Conservation (phyloP, 2,113 vertebrate genomes). For the Pristiophorus japonicus region DNA sequence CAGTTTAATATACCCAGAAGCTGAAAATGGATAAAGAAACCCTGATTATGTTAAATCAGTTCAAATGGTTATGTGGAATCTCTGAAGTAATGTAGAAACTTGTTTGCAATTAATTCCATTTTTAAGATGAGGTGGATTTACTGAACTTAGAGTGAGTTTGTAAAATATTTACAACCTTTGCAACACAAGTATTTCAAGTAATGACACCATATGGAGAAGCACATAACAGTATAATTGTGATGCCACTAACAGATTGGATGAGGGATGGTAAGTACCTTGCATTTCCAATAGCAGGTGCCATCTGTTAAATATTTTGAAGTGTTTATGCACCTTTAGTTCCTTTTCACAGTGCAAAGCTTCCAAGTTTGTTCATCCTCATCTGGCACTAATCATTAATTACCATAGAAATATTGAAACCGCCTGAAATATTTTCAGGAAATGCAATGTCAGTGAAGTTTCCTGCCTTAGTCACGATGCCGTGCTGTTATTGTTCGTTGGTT, state of each 20-base stretch:
- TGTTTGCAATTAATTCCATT: not conserved
- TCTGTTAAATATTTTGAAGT: not conserved
- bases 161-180: not conserved
- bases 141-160: not conserved
- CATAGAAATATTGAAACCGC: slow-evolving; percentile 38
- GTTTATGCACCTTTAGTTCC: slow-evolving; percentile 4
- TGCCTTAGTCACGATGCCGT: slow-evolving; percentile 44
- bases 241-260: not conserved
- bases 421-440: slow-evolving; percentile 51
- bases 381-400: slow-evolving; percentile 40
- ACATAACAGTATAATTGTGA: not conserved
- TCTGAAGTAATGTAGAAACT: not conserved
- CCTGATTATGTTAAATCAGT: not conserved
- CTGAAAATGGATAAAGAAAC: not conserved
- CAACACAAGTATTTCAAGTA: not conserved
- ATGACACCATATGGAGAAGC: not conserved
- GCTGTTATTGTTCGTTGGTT: slow-evolving; percentile 50
- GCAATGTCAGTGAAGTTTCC: slow-evolving; percentile 52
- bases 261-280: not conserved
- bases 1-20: not conserved
- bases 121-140: not conserved
- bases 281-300: not conserved
- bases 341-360: not conserved
- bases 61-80: not conserved
- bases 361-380: slow-evolving; percentile 41